phyloP scores from a whole-genome alignment of 2,113 vertebrate species.

The Bos javanicus region DNA sequence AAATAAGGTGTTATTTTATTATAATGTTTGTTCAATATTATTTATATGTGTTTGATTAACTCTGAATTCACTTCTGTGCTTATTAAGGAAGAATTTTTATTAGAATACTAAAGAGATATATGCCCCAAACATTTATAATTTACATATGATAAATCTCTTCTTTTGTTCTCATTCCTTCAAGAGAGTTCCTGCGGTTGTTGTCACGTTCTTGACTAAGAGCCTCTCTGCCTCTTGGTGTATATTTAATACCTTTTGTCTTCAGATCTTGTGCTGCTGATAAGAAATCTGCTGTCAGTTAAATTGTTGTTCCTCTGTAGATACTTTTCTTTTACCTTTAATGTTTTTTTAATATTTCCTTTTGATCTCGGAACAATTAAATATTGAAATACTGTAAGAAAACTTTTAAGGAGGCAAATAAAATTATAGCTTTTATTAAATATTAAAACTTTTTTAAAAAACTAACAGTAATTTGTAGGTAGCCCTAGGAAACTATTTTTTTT shows the following conservation, averaged over 20 bases:
- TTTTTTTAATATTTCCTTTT: background rate
- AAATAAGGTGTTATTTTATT: background rate
- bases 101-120: background rate
- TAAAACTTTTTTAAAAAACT: background rate
- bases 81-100: background rate
- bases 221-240: background rate
- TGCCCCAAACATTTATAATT: background rate
- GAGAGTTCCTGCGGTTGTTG: background rate
- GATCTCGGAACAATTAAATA: background rate
- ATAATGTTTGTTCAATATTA: background rate
- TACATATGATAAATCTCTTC: background rate
- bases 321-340: background rate
- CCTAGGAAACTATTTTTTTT: background rate
- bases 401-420: background rate
- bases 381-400: background rate
- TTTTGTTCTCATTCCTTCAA: background rate
- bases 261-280: background rate
- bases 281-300: background rate
- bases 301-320: background rate
- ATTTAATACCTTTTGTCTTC: background rate
- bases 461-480: background rate
- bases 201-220: background rate
- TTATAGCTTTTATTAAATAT: background rate
- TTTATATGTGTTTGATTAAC: background rate
- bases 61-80: background rate